Evolutionary conservation across 2,888 invertebrate species (phyloP).

Genomic region (Coleophora flavipennella): DNA sequence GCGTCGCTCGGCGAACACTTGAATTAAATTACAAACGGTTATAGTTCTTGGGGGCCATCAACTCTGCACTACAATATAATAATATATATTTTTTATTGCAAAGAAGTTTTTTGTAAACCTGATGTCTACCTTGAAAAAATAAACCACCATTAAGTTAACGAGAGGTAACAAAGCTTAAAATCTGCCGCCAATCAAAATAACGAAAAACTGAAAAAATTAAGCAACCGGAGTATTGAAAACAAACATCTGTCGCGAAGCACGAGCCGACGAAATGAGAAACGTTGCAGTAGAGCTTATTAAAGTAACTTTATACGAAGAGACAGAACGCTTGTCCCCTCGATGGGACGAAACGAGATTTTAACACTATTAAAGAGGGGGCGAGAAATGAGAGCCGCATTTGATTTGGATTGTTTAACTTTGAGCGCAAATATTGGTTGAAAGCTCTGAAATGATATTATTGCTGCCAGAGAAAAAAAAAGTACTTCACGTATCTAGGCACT

Average conservation of each 20-base stretch:
- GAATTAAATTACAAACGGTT: constrained; percentile 6
- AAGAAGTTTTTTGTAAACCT: too few relatives aligned
- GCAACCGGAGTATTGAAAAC: constrained; percentile 21
- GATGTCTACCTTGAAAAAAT: background rate
- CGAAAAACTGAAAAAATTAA: constrained; percentile 17
- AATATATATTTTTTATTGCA: too few relatives aligned
- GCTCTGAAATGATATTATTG: too few relatives aligned
- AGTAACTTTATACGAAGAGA: constrained; percentile 3
- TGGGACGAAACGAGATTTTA: constrained; percentile 32
- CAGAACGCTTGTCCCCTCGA: constrained; percentile 6
- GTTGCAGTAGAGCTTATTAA: constrained; percentile 8
- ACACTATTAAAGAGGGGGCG: constrained; percentile 40
- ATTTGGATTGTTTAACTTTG: constrained; percentile 17
- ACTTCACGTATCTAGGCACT: too few relatives aligned
- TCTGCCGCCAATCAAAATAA: constrained; percentile 17
- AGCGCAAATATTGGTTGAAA: constrained; percentile 4
- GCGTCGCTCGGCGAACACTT: background rate
- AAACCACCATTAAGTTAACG: constrained; percentile 8
- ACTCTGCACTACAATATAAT: too few relatives aligned
- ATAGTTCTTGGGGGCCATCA: too few relatives aligned
- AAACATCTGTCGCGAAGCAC: constrained; percentile 29
- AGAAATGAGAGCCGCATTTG: constrained; percentile 40
- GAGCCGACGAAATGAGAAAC: constrained; percentile 10
- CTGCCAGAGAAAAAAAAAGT: too few relatives aligned
- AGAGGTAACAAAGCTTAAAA: constrained; percentile 18